phyloP scores from a whole-genome alignment of 2,888 invertebrate genomes.

The Ectropis crepuscularia region DNA sequence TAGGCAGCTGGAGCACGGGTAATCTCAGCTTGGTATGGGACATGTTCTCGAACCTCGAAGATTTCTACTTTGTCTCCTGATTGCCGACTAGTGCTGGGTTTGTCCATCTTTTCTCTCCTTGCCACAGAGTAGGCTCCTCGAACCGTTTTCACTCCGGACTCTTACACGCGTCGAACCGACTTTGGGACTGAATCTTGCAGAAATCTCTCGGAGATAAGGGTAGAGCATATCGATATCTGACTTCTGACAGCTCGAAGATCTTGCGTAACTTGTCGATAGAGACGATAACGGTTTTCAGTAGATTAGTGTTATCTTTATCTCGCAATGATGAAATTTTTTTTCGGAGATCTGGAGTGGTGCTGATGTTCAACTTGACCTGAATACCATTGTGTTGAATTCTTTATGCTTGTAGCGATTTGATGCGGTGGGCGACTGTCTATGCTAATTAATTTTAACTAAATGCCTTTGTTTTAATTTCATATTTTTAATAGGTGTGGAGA shows the following conservation, averaged over 20 bases:
- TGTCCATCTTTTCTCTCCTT: constrained; percentile 64
- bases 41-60: constrained; percentile 77
- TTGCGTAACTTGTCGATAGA: constrained; percentile 72
- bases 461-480: too few species aligned
- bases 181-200: constrained; percentile 51
- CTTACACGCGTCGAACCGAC: constrained; percentile 31
- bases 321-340: constrained; percentile 63
- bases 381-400: constrained; percentile 19
- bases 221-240: constrained; percentile 65
- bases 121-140: constrained; percentile 54
- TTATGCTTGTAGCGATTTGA: background rate
- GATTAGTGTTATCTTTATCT: constrained; percentile 71
- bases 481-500: too few species aligned
- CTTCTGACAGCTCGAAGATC: constrained; percentile 70
- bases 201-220: constrained; percentile 62
- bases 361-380: constrained; percentile 26
- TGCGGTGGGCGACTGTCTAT: too few species aligned
- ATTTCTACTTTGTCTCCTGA: constrained; percentile 75
- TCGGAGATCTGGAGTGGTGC: constrained; percentile 51
- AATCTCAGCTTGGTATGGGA: constrained; percentile 76
- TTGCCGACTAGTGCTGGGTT: constrained; percentile 74
- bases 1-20: constrained; percentile 72
- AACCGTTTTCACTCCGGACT: constrained; percentile 49
- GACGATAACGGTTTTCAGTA: constrained; percentile 45
- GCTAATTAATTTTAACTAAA: too few species aligned